phyloP scores from a whole-genome alignment of 2,888 invertebrate genomes.

The Drosophila prostipennis region DNA sequence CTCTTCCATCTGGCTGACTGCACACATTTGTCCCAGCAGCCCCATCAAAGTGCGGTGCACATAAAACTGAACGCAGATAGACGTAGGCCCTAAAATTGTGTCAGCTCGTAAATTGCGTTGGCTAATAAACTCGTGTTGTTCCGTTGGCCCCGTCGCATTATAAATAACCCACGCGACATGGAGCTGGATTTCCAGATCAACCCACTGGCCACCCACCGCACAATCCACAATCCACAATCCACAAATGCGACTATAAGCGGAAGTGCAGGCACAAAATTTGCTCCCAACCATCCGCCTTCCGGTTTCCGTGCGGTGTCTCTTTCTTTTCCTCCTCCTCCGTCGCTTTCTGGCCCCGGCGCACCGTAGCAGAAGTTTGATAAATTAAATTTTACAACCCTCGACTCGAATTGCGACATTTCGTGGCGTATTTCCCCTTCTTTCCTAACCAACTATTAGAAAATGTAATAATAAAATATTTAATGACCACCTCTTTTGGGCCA shows the following conservation, averaged over 20 bases:
- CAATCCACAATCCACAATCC: slow-evolving; percentile 21
- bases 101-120: slow-evolving; percentile 39
- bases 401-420: slow-evolving; percentile 46
- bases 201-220: slow-evolving; percentile 2
- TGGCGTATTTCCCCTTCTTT: slow-evolving; percentile 26
- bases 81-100: slow-evolving; percentile 25
- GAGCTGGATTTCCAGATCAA: slow-evolving; percentile 8
- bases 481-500: slow-evolving; percentile 27
- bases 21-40: slow-evolving; percentile 14
- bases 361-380: slow-evolving; percentile 69
- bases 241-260: slow-evolving; percentile 55
- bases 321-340: neutral
- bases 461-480: slow-evolving; percentile 46
- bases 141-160: slow-evolving; percentile 50
- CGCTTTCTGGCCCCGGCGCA: slow-evolving; percentile 49
- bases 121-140: slow-evolving; percentile 50
- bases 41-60: neutral
- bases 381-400: slow-evolving; percentile 56
- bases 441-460: slow-evolving; percentile 32
- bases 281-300: slow-evolving; percentile 71
- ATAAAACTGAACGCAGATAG: slow-evolving; percentile 13
- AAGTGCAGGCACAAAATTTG: slow-evolving; percentile 75
- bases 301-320: slow-evolving; percentile 61
- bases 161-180: slow-evolving; percentile 48
- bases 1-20: slow-evolving; percentile 12